phyloP scores from a whole-genome alignment of 1,140 invertebrate genomes.

The Spodoptera litura region DNA sequence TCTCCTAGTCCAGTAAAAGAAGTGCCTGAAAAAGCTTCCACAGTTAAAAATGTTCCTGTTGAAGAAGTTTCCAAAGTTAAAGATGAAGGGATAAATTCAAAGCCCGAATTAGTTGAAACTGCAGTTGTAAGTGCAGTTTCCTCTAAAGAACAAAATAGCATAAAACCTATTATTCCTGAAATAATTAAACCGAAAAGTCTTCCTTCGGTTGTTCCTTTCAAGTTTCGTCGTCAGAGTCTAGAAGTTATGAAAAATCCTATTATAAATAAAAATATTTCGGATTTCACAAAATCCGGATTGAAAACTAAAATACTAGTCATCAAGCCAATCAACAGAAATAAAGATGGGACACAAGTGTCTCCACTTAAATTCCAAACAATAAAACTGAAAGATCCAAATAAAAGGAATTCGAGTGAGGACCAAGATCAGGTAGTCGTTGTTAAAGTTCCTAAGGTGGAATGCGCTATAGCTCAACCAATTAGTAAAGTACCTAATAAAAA shows the following conservation, averaged over 20 bases:
- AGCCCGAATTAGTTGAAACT: constrained; percentile 30
- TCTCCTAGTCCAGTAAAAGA: constrained; percentile 44
- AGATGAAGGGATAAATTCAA: not conserved
- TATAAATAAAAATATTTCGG: constrained; percentile 78
- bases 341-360: constrained; percentile 63
- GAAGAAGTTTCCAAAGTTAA: constrained; percentile 17
- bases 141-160: constrained; percentile 35
- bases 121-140: constrained; percentile 5
- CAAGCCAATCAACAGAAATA: constrained; percentile 76
- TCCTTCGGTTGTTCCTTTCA: constrained; percentile 70
- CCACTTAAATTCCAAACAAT: constrained; percentile 81
- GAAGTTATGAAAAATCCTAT: constrained; percentile 81
- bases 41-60: constrained; percentile 7
- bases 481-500: constrained; percentile 44
- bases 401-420: constrained; percentile 63
- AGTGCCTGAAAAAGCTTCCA: not conserved
- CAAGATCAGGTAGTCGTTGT: constrained; percentile 78
- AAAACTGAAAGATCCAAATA: constrained; percentile 76
- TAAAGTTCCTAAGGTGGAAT: constrained; percentile 76
- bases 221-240: constrained; percentile 75
- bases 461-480: constrained; percentile 49
- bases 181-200: constrained; percentile 58
- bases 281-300: constrained; percentile 78
- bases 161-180: constrained; percentile 29
- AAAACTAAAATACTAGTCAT: constrained; percentile 83